phyloP scores from a whole-genome alignment of 2,797 vertebrate genomes.

The Coccyzus lansbergi region DNA sequence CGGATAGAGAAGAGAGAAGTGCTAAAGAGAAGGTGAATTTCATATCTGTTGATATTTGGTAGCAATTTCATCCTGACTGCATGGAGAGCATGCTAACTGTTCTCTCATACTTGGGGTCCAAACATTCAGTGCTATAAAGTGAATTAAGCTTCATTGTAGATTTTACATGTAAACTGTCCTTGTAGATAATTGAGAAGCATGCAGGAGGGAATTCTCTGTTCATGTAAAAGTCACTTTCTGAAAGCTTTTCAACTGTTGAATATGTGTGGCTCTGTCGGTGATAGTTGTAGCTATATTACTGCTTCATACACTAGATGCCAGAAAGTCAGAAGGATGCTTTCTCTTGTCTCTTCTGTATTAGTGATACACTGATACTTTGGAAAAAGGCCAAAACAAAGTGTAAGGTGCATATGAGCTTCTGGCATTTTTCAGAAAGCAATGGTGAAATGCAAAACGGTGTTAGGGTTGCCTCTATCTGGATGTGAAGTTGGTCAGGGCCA shows the following conservation, averaged over 20 bases:
- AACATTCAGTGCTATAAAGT: not conserved
- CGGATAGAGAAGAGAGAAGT: constrained; percentile 98
- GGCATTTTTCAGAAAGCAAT: not conserved
- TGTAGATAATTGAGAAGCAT: not conserved
- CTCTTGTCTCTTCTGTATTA: not conserved
- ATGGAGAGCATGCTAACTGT: not conserved
- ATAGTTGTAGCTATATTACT: not conserved
- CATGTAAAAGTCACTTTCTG: not conserved
- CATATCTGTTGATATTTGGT: not conserved
- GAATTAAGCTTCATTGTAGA: not conserved
- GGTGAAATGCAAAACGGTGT: not conserved
- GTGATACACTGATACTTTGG: not conserved
- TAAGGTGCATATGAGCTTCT: not conserved
- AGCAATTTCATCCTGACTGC: not conserved
- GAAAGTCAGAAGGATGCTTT: not conserved
- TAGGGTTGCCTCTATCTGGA: not conserved
- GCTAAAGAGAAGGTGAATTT: constrained; percentile 91
- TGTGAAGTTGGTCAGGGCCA: not conserved
- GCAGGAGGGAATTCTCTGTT: not conserved
- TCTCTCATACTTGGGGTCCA: not conserved
- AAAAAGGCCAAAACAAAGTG: not conserved
- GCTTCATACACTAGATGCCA: not conserved
- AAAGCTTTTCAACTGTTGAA: not conserved
- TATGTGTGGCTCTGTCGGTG: fast-evolving
- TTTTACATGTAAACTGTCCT: not conserved